phyloP scores from a whole-genome alignment of 2,888 invertebrate genomes.

The Drosophila neonasuta region DNA sequence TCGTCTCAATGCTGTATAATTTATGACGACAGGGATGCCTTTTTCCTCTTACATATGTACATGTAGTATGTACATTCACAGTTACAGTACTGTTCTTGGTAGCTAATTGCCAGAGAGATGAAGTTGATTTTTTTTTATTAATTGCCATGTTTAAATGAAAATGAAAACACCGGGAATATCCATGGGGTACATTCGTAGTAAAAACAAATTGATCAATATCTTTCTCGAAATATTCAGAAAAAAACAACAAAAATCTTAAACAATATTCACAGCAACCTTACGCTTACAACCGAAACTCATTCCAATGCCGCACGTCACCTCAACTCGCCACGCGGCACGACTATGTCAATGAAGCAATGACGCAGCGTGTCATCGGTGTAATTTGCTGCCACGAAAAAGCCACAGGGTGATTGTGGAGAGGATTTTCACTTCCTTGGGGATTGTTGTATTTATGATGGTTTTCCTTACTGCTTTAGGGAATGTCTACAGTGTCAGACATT shows the following conservation, averaged over 20 bases:
- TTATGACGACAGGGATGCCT: too few relatives aligned
- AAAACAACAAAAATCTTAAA: conserved; percentile 35
- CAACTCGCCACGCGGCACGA: conserved; percentile 17
- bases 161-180: conserved; percentile 3
- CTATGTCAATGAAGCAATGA: conserved; percentile 71
- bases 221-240: conserved; percentile 20
- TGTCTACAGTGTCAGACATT: conserved; percentile 14
- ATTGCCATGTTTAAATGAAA: conserved; percentile 13
- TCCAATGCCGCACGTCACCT: background rate
- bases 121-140: conserved; percentile 45
- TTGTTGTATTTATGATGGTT: conserved; percentile 64
- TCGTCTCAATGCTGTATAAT: too few relatives aligned
- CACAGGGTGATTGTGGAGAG: conserved; percentile 34
- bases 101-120: conserved; percentile 9
- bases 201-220: conserved; percentile 37
- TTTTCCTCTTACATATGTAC: too few relatives aligned
- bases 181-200: conserved; percentile 27
- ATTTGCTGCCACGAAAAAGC: conserved; percentile 61
- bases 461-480: conserved; percentile 62
- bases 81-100: background rate
- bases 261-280: conserved; percentile 23
- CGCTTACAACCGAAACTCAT: background rate
- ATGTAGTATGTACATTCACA: background rate
- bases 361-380: conserved; percentile 75
- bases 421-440: conserved; percentile 59